phyloP scores from a whole-genome alignment of 1,140 invertebrate species.

The Pseudomyrmex pallidus region DNA sequence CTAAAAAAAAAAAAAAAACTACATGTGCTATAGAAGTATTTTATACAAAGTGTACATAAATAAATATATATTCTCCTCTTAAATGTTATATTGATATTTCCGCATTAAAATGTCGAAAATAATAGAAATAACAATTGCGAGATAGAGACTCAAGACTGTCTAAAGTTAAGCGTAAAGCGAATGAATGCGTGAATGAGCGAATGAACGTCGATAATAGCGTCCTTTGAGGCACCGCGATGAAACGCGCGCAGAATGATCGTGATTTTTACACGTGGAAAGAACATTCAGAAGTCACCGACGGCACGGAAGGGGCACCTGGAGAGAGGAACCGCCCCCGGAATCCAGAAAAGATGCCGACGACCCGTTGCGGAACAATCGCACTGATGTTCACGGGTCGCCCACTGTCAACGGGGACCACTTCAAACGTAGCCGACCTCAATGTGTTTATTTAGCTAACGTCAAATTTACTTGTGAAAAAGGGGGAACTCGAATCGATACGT shows the following conservation, averaged over 20 bases:
- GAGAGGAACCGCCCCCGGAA: conserved; percentile 54
- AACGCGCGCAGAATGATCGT: conserved; percentile 63
- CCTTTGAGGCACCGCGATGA: conserved; percentile 57
- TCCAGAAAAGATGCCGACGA: conserved; percentile 72
- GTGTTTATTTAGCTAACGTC: conserved; percentile 85
- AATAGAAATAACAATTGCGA: conserved; percentile 11
- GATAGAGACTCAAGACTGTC: conserved; percentile 21
- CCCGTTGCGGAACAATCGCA: conserved; percentile 72
- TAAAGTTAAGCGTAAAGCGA: conserved; percentile 3
- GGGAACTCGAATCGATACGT: conserved; percentile 45
- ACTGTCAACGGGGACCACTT: conserved; percentile 82
- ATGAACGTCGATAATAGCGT: conserved; percentile 65
- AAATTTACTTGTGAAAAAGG: conserved; percentile 81
- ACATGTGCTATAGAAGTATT: no score
- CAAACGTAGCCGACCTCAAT: conserved; percentile 83
- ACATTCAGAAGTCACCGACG: conserved; percentile 37
- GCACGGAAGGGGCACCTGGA: conserved; percentile 17
- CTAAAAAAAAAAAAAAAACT: no score
- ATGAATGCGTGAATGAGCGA: conserved; percentile 30
- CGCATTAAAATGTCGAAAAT: neutral
- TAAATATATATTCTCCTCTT: no score
- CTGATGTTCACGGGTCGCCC: conserved; percentile 73
- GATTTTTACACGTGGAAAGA: conserved; percentile 64
- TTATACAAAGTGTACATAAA: no score
- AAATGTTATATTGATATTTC: no score